Evolutionary conservation across 1,140 invertebrate genomes (phyloP).

Genomic region (Hylaeus anthracinus): DNA sequence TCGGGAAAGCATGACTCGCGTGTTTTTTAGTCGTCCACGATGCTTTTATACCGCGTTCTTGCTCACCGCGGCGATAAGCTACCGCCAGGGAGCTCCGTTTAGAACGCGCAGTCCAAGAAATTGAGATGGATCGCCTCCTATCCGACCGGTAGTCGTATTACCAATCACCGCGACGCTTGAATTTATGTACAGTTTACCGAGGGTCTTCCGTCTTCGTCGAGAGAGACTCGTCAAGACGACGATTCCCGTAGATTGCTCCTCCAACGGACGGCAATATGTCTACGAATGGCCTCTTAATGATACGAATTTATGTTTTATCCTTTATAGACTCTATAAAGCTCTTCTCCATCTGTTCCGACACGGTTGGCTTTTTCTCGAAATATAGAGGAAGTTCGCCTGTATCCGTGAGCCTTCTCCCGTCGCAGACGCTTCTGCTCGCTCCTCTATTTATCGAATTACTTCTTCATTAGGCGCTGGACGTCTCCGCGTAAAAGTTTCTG

Average conservation of each 20-base stretch:
- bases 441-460: conserved; percentile 19
- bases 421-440: background rate
- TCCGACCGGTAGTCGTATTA: conserved; percentile 34
- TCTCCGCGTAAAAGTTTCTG: conserved; percentile 1
- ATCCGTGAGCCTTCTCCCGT: background rate
- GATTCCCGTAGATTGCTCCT: conserved; percentile 4
- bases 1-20: conserved; percentile 1
- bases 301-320: conserved; percentile 11
- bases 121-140: conserved; percentile 55
- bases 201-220: background rate
- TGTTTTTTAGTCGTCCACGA: background rate
- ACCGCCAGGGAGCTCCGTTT: background rate
- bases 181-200: conserved; percentile 46
- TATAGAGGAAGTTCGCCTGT: background rate
- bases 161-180: conserved; percentile 49
- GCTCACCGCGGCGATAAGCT: background rate
- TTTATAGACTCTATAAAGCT: conserved; percentile 17
- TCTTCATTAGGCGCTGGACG: background rate
- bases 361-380: conserved; percentile 22
- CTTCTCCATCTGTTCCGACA: background rate
- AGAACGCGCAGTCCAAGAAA: conserved; percentile 8
- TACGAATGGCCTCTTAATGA: conserved; percentile 16
- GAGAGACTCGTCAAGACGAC: background rate
- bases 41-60: background rate
- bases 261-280: background rate